These are phyloP conservation scores for Noctua pronuba DNA, from an alignment of 2,888 invertebrate species.

Conservation along the genomic window DNA sequence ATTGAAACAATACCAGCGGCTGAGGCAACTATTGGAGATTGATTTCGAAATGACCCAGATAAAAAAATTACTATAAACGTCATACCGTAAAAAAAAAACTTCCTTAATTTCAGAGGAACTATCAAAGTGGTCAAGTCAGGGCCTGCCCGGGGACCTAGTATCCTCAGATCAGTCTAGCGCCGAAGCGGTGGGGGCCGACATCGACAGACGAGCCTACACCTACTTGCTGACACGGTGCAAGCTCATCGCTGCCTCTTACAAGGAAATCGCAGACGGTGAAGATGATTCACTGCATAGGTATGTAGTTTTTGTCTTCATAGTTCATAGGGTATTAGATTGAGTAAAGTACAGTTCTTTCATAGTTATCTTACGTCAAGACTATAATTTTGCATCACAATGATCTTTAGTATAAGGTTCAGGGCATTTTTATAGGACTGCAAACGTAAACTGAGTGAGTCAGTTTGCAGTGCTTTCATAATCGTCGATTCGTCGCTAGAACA, in stretches of 20 bases:
- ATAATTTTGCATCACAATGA: neutral
- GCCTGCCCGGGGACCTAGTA: constrained; percentile 82
- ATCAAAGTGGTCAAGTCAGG: constrained; percentile 79
- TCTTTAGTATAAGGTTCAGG: neutral
- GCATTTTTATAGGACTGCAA: neutral
- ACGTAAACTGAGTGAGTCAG: neutral
- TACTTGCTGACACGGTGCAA: constrained; percentile 85
- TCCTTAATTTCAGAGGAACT: constrained; percentile 79
- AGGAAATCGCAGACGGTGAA: constrained; percentile 56
- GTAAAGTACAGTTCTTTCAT: neutral
- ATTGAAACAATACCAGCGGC: too few relatives aligned
- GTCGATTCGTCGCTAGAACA: neutral
- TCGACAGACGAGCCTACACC: constrained; percentile 81
- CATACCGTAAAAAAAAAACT: too few relatives aligned
- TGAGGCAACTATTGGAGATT: too few relatives aligned
- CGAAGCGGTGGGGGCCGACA: constrained; percentile 72
- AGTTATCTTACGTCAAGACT: neutral
- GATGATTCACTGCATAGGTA: constrained; percentile 78
- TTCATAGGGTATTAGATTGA: neutral
- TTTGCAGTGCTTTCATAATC: neutral
- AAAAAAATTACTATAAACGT: too few relatives aligned
- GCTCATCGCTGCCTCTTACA: constrained; percentile 80
- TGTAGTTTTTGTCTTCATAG: neutral
- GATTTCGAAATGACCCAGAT: too few relatives aligned
- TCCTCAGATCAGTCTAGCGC: constrained; percentile 75